Evolutionary conservation across 2,888 invertebrate species (phyloP).

Genomic region (Philaethria dido): DNA sequence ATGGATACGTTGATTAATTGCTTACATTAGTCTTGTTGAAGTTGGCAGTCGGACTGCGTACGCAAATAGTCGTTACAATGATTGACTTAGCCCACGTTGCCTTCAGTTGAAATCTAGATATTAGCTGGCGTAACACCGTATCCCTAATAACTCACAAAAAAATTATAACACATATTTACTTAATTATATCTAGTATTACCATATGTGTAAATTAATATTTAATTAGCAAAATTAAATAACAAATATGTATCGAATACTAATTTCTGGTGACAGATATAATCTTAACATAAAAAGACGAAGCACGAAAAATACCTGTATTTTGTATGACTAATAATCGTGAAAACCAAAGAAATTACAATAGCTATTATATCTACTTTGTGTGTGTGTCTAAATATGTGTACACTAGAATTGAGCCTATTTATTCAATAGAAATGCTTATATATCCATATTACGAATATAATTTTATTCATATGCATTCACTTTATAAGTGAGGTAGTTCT

Average conservation of each 20-base stretch:
- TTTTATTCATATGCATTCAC: not conserved
- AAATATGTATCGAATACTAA: not conserved
- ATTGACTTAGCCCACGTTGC: constrained; percentile 75
- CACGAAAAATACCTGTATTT: not conserved
- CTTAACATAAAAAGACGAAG: not conserved
- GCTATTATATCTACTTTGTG: not conserved
- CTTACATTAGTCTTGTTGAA: constrained; percentile 69
- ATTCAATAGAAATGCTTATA: not conserved
- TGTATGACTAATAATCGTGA: not conserved
- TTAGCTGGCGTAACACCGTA: constrained; percentile 25
- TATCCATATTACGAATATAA: constrained; percentile 21
- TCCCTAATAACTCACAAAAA: constrained; percentile 23
- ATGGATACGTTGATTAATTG: constrained; percentile 74
- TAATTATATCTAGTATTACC: no score
- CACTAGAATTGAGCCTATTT: not conserved
- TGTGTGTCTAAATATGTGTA: no score
- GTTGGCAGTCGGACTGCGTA: constrained; percentile 60
- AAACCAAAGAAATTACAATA: not conserved
- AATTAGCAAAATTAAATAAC: no score
- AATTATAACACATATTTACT: no score
- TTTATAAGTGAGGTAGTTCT: constrained; percentile 3
- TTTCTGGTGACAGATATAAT: not conserved
- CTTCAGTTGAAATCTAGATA: constrained; percentile 45
- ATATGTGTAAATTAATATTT: no score
- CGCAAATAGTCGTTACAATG: constrained; percentile 72